These are phyloP conservation scores for Pipistrellus nathusii DNA, from an alignment of 2,797 vertebrate species.

Conservation along the genomic window DNA sequence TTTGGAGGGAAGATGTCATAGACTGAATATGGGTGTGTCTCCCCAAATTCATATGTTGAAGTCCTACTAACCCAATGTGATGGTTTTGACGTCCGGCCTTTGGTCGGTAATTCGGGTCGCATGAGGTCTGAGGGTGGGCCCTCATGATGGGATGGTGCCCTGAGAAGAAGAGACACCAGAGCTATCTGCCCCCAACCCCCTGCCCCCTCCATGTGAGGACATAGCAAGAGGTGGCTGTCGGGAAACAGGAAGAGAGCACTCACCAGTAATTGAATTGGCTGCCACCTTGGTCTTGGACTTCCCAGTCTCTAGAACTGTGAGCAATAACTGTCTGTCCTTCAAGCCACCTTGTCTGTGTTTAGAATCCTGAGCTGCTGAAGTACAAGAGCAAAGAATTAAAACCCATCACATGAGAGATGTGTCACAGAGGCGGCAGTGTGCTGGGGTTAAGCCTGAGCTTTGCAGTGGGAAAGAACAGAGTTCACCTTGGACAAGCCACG, in stretches of 20 bases:
- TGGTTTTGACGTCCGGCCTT: not conserved
- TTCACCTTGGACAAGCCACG: not conserved
- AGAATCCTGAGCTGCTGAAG: not conserved
- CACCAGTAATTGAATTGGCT: not conserved
- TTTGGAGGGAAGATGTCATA: not conserved
- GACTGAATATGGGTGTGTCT: too few species aligned
- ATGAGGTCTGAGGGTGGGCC: not conserved
- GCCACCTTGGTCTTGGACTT: not conserved
- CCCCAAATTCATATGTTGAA: not conserved
- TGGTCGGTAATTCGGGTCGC: not conserved
- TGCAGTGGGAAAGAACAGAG: not conserved
- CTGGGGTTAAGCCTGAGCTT: not conserved
- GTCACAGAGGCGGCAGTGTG: not conserved
- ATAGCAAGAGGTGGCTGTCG: not conserved
- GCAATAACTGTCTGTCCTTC: not conserved
- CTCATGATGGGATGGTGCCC: too few species aligned
- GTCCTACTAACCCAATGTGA: not conserved
- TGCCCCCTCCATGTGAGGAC: not conserved
- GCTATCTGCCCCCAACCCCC: too few species aligned
- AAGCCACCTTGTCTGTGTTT: not conserved
- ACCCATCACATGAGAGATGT: not conserved
- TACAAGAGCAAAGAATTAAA: not conserved
- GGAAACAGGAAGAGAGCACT: not conserved
- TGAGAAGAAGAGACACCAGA: too few species aligned
- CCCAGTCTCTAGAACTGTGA: not conserved